These are phyloP conservation scores for Charanyca ferruginea DNA, from an alignment of 2,888 invertebrate genomes.

Conservation along the genomic window DNA sequence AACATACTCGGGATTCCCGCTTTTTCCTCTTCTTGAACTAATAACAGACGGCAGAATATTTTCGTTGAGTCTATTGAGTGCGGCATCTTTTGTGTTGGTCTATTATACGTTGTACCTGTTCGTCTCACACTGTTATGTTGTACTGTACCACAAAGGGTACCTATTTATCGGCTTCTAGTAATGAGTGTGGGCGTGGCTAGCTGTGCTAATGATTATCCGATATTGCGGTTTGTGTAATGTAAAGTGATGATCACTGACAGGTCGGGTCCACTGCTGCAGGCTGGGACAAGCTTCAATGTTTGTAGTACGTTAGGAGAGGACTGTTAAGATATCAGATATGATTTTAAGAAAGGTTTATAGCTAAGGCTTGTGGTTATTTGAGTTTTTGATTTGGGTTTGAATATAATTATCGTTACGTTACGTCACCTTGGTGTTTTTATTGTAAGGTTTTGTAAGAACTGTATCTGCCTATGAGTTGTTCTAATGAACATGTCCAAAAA, in stretches of 20 bases:
- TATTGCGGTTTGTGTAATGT: constrained; percentile 8
- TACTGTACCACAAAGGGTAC: constrained; percentile 27
- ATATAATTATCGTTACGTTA: too few species aligned
- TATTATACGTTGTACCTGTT: constrained; percentile 6
- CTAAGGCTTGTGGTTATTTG: too few species aligned
- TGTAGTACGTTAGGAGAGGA: not conserved
- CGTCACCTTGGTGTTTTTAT: too few species aligned
- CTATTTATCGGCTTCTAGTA: constrained; percentile 33
- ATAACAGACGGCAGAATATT: constrained; percentile 51
- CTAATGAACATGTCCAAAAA: too few species aligned
- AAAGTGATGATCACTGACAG: not conserved
- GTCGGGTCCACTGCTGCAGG: not conserved
- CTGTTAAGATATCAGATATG: not conserved
- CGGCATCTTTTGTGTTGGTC: constrained; percentile 35
- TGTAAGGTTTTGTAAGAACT: too few species aligned
- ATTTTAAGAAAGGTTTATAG: too few species aligned
- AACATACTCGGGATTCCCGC: constrained; percentile 53
- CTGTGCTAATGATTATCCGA: constrained; percentile 15
- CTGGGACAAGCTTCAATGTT: not conserved
- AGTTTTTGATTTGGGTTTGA: too few species aligned
- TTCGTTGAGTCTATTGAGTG: constrained; percentile 26
- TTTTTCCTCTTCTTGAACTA: constrained; percentile 42
- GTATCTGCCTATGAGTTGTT: too few species aligned
- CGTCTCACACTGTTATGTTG: constrained; percentile 7
- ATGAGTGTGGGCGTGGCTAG: constrained; percentile 28